Base-by-base conservation (phyloP, 35 echinoderm and acorn worm species). In the Acanthaster planci region DNA sequence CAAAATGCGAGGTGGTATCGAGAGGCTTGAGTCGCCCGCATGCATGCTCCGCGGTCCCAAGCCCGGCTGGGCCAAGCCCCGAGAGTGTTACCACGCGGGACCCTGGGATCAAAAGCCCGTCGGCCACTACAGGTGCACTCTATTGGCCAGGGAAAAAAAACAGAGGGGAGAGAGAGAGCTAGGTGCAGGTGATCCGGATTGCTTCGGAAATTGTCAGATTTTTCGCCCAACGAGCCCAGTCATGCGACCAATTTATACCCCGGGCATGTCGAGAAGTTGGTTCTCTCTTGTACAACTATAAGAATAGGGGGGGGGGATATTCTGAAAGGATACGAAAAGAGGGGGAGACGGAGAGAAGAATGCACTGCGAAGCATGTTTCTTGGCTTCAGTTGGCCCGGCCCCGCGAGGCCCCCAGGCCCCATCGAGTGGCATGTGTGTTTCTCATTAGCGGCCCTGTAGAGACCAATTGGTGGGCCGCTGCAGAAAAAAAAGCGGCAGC, bases 401-500 rank as follows among this genome's bases (percentile, higher is more conserved):
- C 64, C 23, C 34, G 22, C 64, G 26, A 72, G 3, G 26, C 16
- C 64, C 64, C 23, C 7, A 29, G 23, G 64, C 19, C 64, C 57
- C 64, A 14, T 19, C 14, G 34, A 34, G 30, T 72, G 30, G 21
- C 64, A 72, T 72, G n/a, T 72, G 64, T 34, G 64, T 72, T 72
- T 16, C 64, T 72, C 64, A 72, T 72, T 72, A 72, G 64, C 23
- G 14, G 64, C 34, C 34, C 64, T 72, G 34, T 72, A 34, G 64
- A 72, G 64, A 72, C 64, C 64, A 72, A 72, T 72, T 72, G 26
- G 64, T 34, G 14, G 64, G 64, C 21, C 64, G 64, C 64, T 72
- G 64, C 23, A 72, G 26, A 47, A 26, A 83, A 51, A 57, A 83
- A 51, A 57, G 81, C 81, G 81, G 81, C 81, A 56, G 56, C 17